Base-by-base conservation (phyloP, 2,888 invertebrate species). In the Brachypalpus laphriformis region DNA sequence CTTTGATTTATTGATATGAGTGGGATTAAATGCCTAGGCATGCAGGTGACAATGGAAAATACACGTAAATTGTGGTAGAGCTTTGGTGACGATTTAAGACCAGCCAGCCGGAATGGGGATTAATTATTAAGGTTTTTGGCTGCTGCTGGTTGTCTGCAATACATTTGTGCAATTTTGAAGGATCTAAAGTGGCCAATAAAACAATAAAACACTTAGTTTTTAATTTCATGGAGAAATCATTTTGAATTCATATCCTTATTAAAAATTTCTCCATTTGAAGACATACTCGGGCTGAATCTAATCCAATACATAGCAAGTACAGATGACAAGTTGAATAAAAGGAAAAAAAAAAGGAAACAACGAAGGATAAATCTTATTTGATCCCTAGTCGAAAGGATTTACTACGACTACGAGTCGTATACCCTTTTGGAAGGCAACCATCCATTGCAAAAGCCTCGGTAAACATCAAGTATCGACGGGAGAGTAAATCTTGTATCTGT, bases 1-100 rank as follows among this genome's bases (percentile, higher is more conserved):
- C 75, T 81, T 76, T 85, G 85, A 85, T 85, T 85, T 81, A 85
- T 85, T 85, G 81, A 85, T 85, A 66, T 75, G 85, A 71, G 85
- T 71, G 81, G 80, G 63, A 74, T 83, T 74, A 80, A 68, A 66
- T 80, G 75, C 45, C 66, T 61, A 59, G 51, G 68, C 61, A 54
- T 81, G 74, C 83, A 80, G 83, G 83, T 83, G 83, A 74, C 83
- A 83, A 74, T 63, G 66, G 25, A 56, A 56, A 66, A 71, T 51
- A 37, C 63, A 51, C 54, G 63, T 42, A 66, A 45, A 71, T 66
- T 59, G 56, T 11, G 77, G 77, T 51, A 28, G 14, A 45, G 54
- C 37, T 37, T 51, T 63, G 66, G 59, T 66, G 37, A 59, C 47
- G 40, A 57, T 59, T 54, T 65, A 71, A 71, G 65, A 22, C 51